A percentile compares a stretch with the other conserved stretches of the same genome.
phyloP scores from a whole-genome alignment of 2,113 vertebrate species.

The Salvelinus alpinus region DNA sequence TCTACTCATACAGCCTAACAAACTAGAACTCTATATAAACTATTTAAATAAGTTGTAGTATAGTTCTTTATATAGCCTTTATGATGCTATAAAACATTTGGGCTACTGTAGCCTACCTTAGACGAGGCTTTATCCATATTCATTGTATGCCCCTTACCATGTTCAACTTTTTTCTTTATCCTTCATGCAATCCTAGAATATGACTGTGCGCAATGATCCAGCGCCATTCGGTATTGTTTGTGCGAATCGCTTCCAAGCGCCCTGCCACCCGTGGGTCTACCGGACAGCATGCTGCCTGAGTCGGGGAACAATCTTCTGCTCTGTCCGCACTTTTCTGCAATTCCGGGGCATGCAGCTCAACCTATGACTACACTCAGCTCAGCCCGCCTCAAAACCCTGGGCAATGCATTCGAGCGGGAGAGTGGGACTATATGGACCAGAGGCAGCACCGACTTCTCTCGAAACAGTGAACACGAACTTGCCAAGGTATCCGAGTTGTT shows the following conservation, averaged over 20 bases:
- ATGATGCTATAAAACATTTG: conserved; percentile 24
- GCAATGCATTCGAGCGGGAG: conserved; percentile 53
- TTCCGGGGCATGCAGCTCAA: conserved; percentile 7
- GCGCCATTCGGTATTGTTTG: conserved; percentile 31
- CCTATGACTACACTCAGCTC: conserved; percentile 20
- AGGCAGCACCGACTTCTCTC: conserved; percentile 46
- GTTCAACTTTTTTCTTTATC: conserved; percentile 54
- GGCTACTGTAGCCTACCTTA: conserved; percentile 58
- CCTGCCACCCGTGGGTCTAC: conserved; percentile 39
- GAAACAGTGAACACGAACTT: conserved; percentile 59
- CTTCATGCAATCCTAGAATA: conserved; percentile 59
- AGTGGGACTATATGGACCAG: conserved; percentile 13
- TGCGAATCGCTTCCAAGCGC: conserved; percentile 43
- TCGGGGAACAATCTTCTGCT: conserved; percentile 25
- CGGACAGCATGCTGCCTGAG: conserved; percentile 54
- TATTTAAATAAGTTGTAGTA: too few relatives aligned
- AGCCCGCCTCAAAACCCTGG: conserved; percentile 50
- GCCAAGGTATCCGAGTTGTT: conserved; percentile 58
- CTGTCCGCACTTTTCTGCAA: conserved; percentile 34
- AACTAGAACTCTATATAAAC: too few relatives aligned
- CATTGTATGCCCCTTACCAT: conserved; percentile 45
- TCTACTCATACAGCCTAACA: too few relatives aligned
- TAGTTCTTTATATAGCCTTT: too few relatives aligned
- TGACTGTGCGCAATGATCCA: conserved; percentile 56
- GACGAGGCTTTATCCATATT: conserved; percentile 49